A percentile compares a stretch with the other conserved stretches of the same genome.
phyloP scores from a whole-genome alignment of 2,888 invertebrate genomes.

The Eupeodes latifasciatus region DNA sequence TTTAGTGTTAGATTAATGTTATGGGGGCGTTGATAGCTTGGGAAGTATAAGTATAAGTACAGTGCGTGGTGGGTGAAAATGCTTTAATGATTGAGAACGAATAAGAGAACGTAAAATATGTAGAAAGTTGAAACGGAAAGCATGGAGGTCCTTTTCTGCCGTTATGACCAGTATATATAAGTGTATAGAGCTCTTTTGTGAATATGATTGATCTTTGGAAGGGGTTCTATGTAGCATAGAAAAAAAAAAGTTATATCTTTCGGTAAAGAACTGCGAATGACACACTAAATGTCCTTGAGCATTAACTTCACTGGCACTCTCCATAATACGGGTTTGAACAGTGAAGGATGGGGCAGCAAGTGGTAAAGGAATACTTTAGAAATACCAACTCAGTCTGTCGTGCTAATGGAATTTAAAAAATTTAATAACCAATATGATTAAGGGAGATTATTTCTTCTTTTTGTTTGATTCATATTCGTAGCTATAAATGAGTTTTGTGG shows the following conservation, averaged over 20 bases:
- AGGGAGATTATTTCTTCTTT: background rate
- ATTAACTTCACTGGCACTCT: conserved; percentile 44
- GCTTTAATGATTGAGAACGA: conserved; percentile 35
- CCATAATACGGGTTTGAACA: conserved; percentile 49
- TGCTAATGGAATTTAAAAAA: conserved; percentile 79
- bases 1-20: conserved; percentile 28
- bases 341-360: background rate
- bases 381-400: conserved; percentile 44
- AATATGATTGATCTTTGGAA: conserved; percentile 49
- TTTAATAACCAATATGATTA: conserved; percentile 77
- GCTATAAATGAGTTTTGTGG: background rate
- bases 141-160: conserved; percentile 27
- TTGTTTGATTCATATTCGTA: background rate
- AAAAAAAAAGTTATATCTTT: conserved; percentile 35
- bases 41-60: conserved; percentile 28
- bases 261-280: conserved; percentile 71
- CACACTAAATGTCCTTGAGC: conserved; percentile 72
- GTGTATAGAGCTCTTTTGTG: conserved; percentile 52
- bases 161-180: conserved; percentile 17
- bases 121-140: conserved; percentile 14
- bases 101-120: conserved; percentile 30
- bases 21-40: conserved; percentile 55
- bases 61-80: conserved; percentile 64
- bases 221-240: conserved; percentile 6
- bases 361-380: background rate